These are phyloP conservation scores for Piprites chloris DNA, from an alignment of 2,113 vertebrate species.

Conservation along the genomic window DNA sequence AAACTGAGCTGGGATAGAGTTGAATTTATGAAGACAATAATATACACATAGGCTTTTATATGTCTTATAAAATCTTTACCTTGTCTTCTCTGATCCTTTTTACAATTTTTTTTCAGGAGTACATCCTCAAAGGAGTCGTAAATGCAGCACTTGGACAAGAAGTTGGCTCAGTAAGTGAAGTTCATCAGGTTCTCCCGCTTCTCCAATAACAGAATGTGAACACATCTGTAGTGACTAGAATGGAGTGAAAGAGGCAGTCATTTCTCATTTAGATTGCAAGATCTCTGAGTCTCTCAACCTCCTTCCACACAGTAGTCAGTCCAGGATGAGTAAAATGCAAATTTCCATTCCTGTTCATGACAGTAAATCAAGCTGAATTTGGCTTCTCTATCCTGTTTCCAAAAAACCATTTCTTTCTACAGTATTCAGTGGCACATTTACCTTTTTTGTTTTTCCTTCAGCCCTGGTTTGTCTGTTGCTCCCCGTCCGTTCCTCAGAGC, in stretches of 20 bases:
- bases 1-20: neutral
- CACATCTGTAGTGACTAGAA: neutral
- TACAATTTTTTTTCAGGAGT: conserved; percentile 77
- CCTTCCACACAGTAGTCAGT: neutral
- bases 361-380: neutral
- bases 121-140: conserved; percentile 95
- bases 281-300: neutral
- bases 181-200: neutral
- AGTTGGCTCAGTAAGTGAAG: conserved; percentile 87
- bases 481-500: neutral
- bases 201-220: neutral
- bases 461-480: neutral
- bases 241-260: neutral
- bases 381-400: neutral
- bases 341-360: neutral
- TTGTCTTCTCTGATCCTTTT: neutral
- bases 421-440: neutral
- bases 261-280: neutral
- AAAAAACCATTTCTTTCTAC: neutral
- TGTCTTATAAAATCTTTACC: neutral
- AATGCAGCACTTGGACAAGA: conserved; percentile 94
- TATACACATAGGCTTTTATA: neutral
- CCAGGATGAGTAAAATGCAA: neutral
- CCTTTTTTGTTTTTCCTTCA: neutral
- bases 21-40: neutral